Base-by-base conservation (phyloP, 2,888 invertebrate genomes). In the Lepidocyrtinus sp. region DNA sequence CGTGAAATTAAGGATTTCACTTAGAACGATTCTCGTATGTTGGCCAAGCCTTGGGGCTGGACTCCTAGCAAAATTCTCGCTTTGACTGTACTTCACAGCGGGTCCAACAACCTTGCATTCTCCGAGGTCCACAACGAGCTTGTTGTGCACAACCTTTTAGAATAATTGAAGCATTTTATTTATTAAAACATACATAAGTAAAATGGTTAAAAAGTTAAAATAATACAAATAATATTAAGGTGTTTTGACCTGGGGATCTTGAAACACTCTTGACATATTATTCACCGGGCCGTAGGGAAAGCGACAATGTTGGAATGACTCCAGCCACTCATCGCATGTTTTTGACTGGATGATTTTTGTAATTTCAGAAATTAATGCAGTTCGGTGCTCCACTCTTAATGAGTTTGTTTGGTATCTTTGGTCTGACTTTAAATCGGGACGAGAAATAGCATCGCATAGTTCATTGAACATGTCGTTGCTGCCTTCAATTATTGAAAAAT, bases 281-380 rank as follows among this genome's bases (percentile, higher is more conserved):
- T 99, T 98, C 1, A 99, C 92, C 0, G 97, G 96, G 0, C 97
- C 98, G 87, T 93, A 94, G 0, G 98, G 96, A 88, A 97, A 96
- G 0, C 93, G 90, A 0, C 93, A 92, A 19, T 92, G 92, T 75
- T 93, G 91, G 86, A 98, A 94, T 55, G 92, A 88, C 0, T 88
- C 85, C 81, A 91, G 89, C 97, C 97, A 98, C 87, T 95, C 92
- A 25, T 91, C 90, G 68, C 93, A 94, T 0, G 92, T 92, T 88
- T 94, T 93, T n/a, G 88, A 87, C n/a, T 90, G 88, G 71, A 94
- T 90, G 74, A 92, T 90, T 0, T 91, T 88, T 80, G 91, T 90
- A 1, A 98, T 89, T 36, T 93, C 90, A 0, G 87, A 85, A 0
- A 95, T 89, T 3, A 98, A 89, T 86, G 91, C 91, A 0, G 91